Conservation (phyloP, 2,888 invertebrate genomes). For the Tipula helvola region DNA sequence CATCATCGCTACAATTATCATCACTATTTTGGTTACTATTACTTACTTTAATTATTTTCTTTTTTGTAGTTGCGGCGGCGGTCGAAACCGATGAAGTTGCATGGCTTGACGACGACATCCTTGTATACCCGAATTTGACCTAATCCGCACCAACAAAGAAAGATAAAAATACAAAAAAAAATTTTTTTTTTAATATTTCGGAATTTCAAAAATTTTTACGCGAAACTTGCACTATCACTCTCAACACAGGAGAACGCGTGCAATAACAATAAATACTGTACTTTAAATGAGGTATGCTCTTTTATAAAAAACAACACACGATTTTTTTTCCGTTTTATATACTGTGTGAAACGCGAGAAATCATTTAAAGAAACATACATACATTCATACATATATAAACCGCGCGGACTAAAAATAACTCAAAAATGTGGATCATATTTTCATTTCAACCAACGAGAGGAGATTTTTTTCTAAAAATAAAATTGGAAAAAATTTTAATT, state of each 20-base stretch:
- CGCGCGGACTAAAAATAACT: neutral
- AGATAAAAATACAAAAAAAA: neutral
- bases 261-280: neutral
- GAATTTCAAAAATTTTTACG: neutral
- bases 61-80: neutral
- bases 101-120: neutral
- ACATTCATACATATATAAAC: neutral
- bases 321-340: neutral
- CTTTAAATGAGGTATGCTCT: neutral
- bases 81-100: neutral
- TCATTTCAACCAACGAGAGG: neutral
- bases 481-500: neutral
- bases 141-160: neutral
- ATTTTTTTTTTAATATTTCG: neutral
- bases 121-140: neutral
- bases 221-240: neutral
- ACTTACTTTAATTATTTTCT: neutral
- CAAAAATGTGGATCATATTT: neutral
- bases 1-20: neutral
- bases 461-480: neutral
- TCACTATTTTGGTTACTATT: neutral
- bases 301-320: neutral
- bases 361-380: neutral
- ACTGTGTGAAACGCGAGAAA: neutral
- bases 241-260: neutral